These are phyloP conservation scores for Menura novaehollandiae DNA, from an alignment of 2,113 vertebrate species.

Conservation along the genomic window DNA sequence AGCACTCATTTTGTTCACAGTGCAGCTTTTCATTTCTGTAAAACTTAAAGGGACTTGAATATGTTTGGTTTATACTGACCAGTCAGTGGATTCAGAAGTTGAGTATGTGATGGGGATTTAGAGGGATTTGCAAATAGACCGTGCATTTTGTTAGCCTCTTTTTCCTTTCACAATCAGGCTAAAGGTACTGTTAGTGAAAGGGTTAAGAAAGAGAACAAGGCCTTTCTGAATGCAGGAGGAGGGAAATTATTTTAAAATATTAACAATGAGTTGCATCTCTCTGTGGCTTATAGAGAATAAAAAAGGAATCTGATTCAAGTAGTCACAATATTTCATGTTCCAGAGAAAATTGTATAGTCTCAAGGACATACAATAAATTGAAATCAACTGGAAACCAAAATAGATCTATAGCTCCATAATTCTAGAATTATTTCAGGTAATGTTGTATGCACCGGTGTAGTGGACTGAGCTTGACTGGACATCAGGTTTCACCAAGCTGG, in stretches of 20 bases:
- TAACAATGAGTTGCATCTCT: not conserved
- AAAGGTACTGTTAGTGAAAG: not conserved
- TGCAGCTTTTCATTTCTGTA: not conserved
- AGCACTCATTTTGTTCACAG: not conserved
- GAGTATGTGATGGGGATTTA: not conserved
- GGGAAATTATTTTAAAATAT: constrained; percentile 7
- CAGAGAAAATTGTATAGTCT: not conserved
- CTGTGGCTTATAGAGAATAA: not conserved
- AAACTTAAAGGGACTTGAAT: not conserved
- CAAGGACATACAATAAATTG: not conserved
- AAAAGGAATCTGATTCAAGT: not conserved
- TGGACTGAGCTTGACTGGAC: not conserved
- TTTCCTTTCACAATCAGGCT: not conserved
- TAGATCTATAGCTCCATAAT: not conserved
- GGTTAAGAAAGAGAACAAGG: not conserved
- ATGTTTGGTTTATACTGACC: not conserved
- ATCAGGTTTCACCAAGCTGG: not conserved
- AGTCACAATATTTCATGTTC: not conserved
- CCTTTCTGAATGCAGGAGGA: not conserved
- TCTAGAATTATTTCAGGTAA: not conserved
- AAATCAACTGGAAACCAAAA: not conserved
- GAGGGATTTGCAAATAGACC: not conserved
- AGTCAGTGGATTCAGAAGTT: not conserved
- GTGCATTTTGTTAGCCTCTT: not conserved
- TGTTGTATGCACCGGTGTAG: not conserved